phyloP scores from a whole-genome alignment of 2,113 vertebrate species.

The Perognathus longimembris region DNA sequence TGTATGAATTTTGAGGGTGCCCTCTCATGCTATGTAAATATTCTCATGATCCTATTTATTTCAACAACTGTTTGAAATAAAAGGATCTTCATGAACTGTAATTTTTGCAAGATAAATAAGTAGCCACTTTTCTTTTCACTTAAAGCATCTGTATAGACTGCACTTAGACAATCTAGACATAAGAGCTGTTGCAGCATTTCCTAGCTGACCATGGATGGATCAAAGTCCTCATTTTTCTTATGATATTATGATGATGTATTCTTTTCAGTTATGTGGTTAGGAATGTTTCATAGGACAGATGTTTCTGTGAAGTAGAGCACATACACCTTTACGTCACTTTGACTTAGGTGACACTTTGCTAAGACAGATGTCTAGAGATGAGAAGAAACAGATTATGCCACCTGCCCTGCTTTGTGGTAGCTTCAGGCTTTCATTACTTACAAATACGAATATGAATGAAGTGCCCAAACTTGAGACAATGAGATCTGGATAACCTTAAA shows the following conservation, averaged over 20 bases:
- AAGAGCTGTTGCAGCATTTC: background rate
- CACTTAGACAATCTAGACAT: background rate
- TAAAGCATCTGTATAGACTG: background rate
- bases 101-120: background rate
- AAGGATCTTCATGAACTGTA: background rate
- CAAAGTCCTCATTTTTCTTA: background rate
- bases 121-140: background rate
- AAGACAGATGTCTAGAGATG: background rate
- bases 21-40: background rate
- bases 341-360: background rate
- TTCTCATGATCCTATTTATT: background rate
- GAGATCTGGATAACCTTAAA: rapidly evolving
- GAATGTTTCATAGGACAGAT: background rate
- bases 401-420: background rate
- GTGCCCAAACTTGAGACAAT: background rate
- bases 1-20: background rate
- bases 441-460: background rate
- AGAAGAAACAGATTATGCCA: background rate
- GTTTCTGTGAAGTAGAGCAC: background rate
- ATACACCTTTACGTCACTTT: background rate
- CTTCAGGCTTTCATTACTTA: background rate
- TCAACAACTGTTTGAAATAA: background rate
- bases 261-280: background rate
- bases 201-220: background rate
- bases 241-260: background rate